Conservation (phyloP, 1,140 invertebrate genomes). For the Centruroides vittatus region DNA sequence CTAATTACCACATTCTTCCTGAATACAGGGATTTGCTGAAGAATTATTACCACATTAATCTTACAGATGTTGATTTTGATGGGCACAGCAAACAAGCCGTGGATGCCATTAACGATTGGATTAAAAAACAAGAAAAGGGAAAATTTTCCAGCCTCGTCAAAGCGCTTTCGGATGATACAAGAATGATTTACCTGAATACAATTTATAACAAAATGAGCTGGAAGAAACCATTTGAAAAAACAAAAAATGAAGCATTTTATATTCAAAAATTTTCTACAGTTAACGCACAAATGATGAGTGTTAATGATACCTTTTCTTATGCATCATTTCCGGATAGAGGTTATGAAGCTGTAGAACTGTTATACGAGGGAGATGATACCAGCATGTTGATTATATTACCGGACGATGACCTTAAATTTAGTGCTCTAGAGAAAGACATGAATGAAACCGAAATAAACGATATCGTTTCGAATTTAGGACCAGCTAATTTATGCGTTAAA, state of each 20-base stretch:
- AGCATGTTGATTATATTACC: slow-evolving; percentile 28
- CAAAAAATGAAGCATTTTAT: slow-evolving; percentile 30
- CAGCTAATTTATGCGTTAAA: slow-evolving; percentile 25
- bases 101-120: slow-evolving; percentile 54
- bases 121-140: slow-evolving; percentile 50
- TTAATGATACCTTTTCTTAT: background rate
- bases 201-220: slow-evolving; percentile 75
- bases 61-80: too few species aligned
- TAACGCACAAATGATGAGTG: background rate
- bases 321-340: background rate
- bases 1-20: too few species aligned
- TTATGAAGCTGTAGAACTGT: slow-evolving; percentile 29
- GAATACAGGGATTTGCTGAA: too few species aligned
- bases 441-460: background rate
- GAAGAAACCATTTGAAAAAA: slow-evolving; percentile 50
- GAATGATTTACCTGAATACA: slow-evolving; percentile 59
- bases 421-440: background rate
- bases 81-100: too few species aligned
- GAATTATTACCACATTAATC: too few species aligned
- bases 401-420: background rate
- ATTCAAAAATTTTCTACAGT: slow-evolving; percentile 1
- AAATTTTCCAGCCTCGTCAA: slow-evolving; percentile 51
- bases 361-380: slow-evolving; percentile 40
- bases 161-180: slow-evolving; percentile 36
- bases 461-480: too few species aligned